Percentiles rank a stretch among this genome's conserved stretches.
phyloP scores from a whole-genome alignment of 2,888 invertebrate genomes.

The Seladonia tumulorum region DNA sequence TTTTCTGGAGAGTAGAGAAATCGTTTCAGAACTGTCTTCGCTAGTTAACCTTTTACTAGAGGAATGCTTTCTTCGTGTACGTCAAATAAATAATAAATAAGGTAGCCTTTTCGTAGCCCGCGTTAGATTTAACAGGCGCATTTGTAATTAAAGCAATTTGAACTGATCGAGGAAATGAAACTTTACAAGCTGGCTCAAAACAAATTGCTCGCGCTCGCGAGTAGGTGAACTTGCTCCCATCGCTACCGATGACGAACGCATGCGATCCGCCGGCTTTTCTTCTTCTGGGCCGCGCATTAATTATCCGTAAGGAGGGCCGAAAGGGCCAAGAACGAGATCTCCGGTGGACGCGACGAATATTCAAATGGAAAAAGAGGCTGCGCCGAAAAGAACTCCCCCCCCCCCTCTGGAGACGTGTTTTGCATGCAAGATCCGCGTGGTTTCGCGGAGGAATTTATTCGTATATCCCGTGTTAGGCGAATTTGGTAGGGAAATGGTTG shows the following conservation, averaged over 20 bases:
- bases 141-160: not conserved
- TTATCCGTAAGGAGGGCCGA: conserved; percentile 59
- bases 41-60: too few species aligned
- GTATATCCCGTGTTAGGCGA: not conserved
- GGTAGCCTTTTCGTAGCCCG: too few species aligned
- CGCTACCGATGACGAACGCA: conserved; percentile 61
- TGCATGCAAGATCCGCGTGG: conserved; percentile 14
- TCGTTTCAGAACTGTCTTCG: not conserved
- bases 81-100: not conserved
- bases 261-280: conserved; percentile 64
- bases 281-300: conserved; percentile 73
- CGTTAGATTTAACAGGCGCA: too few species aligned
- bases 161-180: not conserved
- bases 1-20: not conserved
- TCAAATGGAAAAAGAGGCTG: conserved; percentile 35
- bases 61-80: too few species aligned
- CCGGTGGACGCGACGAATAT: conserved; percentile 38
- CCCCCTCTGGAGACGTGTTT: conserved; percentile 8
- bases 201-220: not conserved
- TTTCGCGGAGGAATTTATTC: conserved; percentile 22
- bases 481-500: conserved; percentile 23
- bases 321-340: conserved; percentile 10
- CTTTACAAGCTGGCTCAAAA: not conserved
- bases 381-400: conserved; percentile 14
- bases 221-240: conserved; percentile 3